Evolutionary conservation across 2,888 invertebrate genomes (phyloP).

Genomic region (Macaria liturata): DNA sequence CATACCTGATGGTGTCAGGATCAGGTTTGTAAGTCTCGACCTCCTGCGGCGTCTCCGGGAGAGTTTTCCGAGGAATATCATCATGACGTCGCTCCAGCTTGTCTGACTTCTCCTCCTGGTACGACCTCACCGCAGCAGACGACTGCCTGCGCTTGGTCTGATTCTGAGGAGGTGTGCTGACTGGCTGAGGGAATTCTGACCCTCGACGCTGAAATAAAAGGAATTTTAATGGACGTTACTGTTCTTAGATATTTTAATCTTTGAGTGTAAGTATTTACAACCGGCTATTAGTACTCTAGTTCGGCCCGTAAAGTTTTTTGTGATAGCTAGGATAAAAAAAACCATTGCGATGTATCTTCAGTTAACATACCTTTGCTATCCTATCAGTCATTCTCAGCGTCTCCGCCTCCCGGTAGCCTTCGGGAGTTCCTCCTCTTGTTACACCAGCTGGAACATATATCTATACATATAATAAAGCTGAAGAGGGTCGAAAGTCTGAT

Average conservation of each 20-base stretch:
- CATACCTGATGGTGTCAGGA: constrained; percentile 62
- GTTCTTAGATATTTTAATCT: no score
- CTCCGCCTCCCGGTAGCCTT: constrained; percentile 75
- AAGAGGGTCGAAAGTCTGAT: no score
- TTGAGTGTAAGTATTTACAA: no score
- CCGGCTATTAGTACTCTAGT: no score
- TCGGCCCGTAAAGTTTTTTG: no score
- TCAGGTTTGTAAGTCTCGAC: constrained; percentile 65
- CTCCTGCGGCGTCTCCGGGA: constrained; percentile 48
- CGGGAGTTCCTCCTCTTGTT: constrained; percentile 67
- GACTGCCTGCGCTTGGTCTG: constrained; percentile 71
- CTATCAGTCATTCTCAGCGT: constrained; percentile 72
- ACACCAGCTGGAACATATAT: constrained; percentile 59
- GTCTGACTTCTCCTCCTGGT: constrained; percentile 63
- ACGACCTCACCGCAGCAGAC: constrained; percentile 65
- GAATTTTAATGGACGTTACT: no score
- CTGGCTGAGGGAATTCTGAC: constrained; percentile 74
- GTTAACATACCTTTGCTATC: constrained; percentile 59
- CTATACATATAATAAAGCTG: no score
- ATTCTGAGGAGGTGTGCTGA: constrained; percentile 68
- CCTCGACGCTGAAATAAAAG: constrained; percentile 65
- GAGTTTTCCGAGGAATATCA: constrained; percentile 52
- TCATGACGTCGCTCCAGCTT: constrained; percentile 57
- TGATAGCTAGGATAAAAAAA: no score
- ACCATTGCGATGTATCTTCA: no score